Conservation (phyloP, 2,113 vertebrate species). For the Hyla sarda region DNA sequence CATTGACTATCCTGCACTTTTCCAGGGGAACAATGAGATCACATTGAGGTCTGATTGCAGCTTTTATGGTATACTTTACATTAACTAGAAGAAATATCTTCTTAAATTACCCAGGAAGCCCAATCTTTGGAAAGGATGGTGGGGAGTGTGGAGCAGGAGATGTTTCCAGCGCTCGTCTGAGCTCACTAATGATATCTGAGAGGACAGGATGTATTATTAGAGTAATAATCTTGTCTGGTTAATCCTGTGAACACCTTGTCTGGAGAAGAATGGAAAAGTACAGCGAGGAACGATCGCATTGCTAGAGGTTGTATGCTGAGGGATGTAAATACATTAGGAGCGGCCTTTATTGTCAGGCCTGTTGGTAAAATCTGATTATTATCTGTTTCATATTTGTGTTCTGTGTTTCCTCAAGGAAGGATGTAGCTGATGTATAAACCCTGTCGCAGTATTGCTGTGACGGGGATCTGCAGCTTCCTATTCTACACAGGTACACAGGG, state of each 20-base stretch:
- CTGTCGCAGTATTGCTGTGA: not conserved
- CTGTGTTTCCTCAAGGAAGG: not conserved
- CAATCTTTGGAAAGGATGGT: constrained; percentile 64
- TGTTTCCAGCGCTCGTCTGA: constrained; percentile 64
- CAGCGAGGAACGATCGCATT: constrained; percentile 55
- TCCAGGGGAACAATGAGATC: constrained; percentile 34
- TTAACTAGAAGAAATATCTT: constrained; percentile 65
- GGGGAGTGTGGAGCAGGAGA: not conserved
- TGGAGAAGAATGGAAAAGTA: constrained; percentile 66
- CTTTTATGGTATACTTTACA: constrained; percentile 67
- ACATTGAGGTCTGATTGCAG: constrained; percentile 46
- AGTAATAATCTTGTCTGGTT: constrained; percentile 70
- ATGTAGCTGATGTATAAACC: not conserved
- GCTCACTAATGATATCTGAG: constrained; percentile 65
- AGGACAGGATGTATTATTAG: constrained; percentile 65
- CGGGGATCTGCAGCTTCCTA: not conserved
- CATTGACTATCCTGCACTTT: fast-evolving
- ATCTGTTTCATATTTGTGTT: not conserved
- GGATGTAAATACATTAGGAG: constrained; percentile 11
- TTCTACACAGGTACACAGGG: not conserved
- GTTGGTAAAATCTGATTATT: constrained; percentile 14
- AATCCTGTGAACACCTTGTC: constrained; percentile 70
- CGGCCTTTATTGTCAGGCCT: not conserved
- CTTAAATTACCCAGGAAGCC: constrained; percentile 59
- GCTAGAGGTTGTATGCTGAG: not conserved